Evolutionary conservation across 2,113 vertebrate genomes (phyloP), one percentile per base, ranked within the genome.

Genomic region (Pterocles orientalis): DNA sequence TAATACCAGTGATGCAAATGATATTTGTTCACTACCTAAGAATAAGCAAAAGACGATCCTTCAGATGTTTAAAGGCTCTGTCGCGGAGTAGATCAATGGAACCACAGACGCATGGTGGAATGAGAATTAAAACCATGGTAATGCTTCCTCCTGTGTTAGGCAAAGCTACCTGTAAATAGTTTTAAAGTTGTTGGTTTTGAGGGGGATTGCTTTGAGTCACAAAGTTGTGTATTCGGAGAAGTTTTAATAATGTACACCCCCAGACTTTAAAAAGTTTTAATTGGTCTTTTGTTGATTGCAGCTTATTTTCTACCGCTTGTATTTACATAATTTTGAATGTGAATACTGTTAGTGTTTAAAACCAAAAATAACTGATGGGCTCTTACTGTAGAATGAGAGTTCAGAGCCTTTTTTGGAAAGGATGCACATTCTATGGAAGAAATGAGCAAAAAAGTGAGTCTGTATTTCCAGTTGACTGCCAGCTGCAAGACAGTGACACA

Each of bases 21-120:
- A 93, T 69, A 16, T 89, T 69, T 85, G 79, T 87, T 96, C 98
- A 2, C 60, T 97, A 12, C 91, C 96, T 31, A 95, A 94, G 90
- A 98, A 51, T 43, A 97, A 97, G 73, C 98, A 98, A 88, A 98
- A 97, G 90, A 98, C 97, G 3, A 98, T 98, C 76, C 57, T 98
- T 83, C 97, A 98, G 36, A 98, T 98, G 98, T 98, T 98, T 85
- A 98, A 97, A 84, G 97, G 90, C 84, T 88, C 94, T 20, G 64
- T 78, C 18, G n/a, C 57, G 13, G 97, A 98, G 86, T 98, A 97
- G 73, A 41, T 66, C 24, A 48, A 10, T 36, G 65, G 39, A 79
- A 45, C 48, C 36, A 23, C 41, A 26, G 72, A 36, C 19, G 3
- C 0, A 0, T 6, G 28, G 31, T 78, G n/a, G 36, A 26, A 61